Conservation (phyloP, 1,140 invertebrate species). For the Antheraea pernyi region DNA sequence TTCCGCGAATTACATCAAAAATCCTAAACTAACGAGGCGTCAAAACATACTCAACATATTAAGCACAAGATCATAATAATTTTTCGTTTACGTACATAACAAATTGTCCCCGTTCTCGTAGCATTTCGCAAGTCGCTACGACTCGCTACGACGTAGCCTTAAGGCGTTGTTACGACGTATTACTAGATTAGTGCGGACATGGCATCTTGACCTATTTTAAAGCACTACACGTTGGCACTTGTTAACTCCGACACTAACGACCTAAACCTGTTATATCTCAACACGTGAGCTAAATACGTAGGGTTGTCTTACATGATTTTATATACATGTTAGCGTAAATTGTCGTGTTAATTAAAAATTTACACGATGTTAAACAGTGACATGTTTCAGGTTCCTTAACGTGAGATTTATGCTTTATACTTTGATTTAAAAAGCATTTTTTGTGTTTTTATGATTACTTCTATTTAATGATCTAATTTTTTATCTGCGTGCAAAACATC, state of each 20-base stretch:
- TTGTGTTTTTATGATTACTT: too few species aligned
- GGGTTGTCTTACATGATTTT: conserved; percentile 5
- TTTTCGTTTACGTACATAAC: conserved; percentile 7
- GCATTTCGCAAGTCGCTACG: conserved; percentile 18
- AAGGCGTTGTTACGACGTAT: conserved; percentile 29
- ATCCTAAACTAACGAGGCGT: conserved; percentile 5
- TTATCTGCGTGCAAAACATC: too few species aligned
- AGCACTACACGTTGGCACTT: conserved; percentile 28
- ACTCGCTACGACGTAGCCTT: conserved; percentile 27
- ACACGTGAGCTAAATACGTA: conserved; percentile 30
- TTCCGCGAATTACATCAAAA: background rate
- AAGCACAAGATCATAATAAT: conserved; percentile 5
- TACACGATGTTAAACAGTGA: background rate
- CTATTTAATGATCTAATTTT: too few species aligned
- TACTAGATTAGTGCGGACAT: conserved; percentile 35
- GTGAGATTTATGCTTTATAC: too few species aligned
- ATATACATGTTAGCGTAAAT: too few species aligned
- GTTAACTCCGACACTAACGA: conserved; percentile 32
- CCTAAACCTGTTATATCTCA: conserved; percentile 23
- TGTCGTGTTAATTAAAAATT: conserved; percentile 16
- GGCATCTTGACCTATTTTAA: conserved; percentile 38
- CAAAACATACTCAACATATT: background rate
- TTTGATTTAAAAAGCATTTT: too few species aligned
- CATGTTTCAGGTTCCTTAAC: too few species aligned
- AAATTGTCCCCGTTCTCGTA: conserved; percentile 22